Base-by-base conservation (phyloP, 2,113 vertebrate species). In the Melanocharis versteri region DNA sequence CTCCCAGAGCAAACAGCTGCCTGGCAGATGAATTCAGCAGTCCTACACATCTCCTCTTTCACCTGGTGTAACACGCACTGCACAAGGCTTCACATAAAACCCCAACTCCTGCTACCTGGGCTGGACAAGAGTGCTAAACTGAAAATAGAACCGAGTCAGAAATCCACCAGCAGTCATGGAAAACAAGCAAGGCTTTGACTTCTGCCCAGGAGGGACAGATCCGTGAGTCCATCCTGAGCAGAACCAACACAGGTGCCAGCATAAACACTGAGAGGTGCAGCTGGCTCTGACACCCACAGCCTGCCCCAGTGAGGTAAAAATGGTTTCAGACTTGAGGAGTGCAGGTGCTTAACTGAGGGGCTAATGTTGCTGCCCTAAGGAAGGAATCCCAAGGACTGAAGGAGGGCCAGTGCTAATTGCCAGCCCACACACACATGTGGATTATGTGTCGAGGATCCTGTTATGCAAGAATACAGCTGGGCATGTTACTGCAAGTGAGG, bases 191-290 rank as follows among this genome's bases (percentile, higher is more conserved):
- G 26, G 50, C 50, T 78, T 37, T 77, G 45, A 37, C 56, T 70
- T 26, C 56, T 62, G 64, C 87, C 50, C 80, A 31, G 6, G 39
- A 75, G 18, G 45, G 26, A 28, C 16, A 69, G 75, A 31, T 14
- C 54, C 58, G 22, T 15, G 31, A 24, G 72, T 35, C 78, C 40
- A 18, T 3, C 47, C 51, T 7, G 44, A n/a, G 3, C 24, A 47
- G 14, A 24, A 5, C 48, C 39, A 50, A 30, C 54, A 35, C 30
- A 15, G 39, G 40, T 10, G 37, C 56, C 57, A 10, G 4, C 53
- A 30, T 0, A 5, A 54, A 8, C 53, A 45, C 53, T 6, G 28
- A 0, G 0, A 19, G 27, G 13, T 30, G 33, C 65, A 35, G 51
- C 5, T 5, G 0, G 65, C 51, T 48, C 57, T 0, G 1, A 21